Conservation (phyloP, 2,113 vertebrate species). For the Chloropsis hardwickii region DNA sequence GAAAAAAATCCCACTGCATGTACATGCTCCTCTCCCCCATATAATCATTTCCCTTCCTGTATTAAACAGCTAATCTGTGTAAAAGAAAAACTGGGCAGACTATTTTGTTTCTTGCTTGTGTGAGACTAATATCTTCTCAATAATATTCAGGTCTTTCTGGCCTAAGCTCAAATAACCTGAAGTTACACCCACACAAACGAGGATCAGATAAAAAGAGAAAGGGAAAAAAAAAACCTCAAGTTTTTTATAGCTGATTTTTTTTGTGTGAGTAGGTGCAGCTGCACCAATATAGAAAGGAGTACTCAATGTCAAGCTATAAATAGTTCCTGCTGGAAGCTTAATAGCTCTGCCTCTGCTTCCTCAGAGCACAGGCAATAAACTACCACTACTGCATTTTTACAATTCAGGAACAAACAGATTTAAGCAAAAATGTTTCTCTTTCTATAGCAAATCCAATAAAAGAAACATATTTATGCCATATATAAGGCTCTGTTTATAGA, state of each 20-base stretch:
- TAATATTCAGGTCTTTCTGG: not conserved
- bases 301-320: conserved; percentile 77
- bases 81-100: not conserved
- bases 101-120: conserved; percentile 23
- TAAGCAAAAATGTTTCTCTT: conserved; percentile 66
- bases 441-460: conserved; percentile 68
- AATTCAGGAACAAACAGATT: conserved; percentile 72
- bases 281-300: conserved; percentile 71
- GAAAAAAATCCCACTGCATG: not conserved
- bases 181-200: conserved; percentile 47
- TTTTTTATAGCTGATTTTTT: conserved; percentile 67
- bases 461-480: conserved; percentile 60
- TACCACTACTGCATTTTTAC: conserved; percentile 63
- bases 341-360: conserved; percentile 71
- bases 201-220: conserved; percentile 30
- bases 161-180: conserved; percentile 63
- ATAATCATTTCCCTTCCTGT: not conserved
- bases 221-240: not conserved
- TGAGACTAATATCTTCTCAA: conserved; percentile 38
- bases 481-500: conserved; percentile 51
- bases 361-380: conserved; percentile 72
- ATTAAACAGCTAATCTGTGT: not conserved
- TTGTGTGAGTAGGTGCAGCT: conserved; percentile 63
- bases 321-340: conserved; percentile 71
- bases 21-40: not conserved